These are phyloP conservation scores for Coregonus clupeaformis DNA, from an alignment of 2,113 vertebrate species.

Conservation along the genomic window DNA sequence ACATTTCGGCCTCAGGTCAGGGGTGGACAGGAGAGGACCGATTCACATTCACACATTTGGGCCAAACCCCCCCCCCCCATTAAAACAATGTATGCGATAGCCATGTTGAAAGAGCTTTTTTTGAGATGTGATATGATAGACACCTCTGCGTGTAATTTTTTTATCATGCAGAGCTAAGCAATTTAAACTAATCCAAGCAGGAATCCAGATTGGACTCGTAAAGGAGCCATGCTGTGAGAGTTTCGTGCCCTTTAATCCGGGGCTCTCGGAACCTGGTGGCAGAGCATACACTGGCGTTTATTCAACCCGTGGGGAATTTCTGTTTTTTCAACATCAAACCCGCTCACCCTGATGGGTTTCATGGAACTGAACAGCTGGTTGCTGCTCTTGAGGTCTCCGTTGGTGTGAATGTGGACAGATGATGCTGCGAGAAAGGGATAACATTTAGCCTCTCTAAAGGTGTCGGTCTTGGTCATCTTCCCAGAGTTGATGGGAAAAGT, in stretches of 20 bases:
- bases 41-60: conserved; percentile 12
- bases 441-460: conserved; percentile 9
- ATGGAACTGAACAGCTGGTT: conserved; percentile 32
- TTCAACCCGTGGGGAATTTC: conserved; percentile 34
- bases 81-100: conserved; percentile 18
- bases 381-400: conserved; percentile 40
- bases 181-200: conserved; percentile 69
- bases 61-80: too few species aligned
- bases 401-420: not conserved
- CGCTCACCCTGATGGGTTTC: conserved; percentile 18
- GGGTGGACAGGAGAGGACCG: conserved; percentile 10
- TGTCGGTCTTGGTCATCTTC: conserved; percentile 1
- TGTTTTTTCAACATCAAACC: conserved; percentile 15
- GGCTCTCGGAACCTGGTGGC: conserved; percentile 23
- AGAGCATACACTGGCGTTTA: conserved; percentile 29
- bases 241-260: conserved; percentile 39
- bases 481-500: not conserved
- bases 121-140: conserved; percentile 27
- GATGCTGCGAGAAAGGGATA: conserved; percentile 15
- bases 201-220: conserved; percentile 43
- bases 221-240: conserved; percentile 41
- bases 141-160: conserved; percentile 31
- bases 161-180: conserved; percentile 32
- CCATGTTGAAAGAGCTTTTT: conserved; percentile 35
- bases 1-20: conserved; percentile 18